A percentile compares a stretch with the other conserved stretches of the same genome.
Evolutionary conservation across 2,797 vertebrate species (phyloP).

Genomic region (Sciurus vulgaris): DNA sequence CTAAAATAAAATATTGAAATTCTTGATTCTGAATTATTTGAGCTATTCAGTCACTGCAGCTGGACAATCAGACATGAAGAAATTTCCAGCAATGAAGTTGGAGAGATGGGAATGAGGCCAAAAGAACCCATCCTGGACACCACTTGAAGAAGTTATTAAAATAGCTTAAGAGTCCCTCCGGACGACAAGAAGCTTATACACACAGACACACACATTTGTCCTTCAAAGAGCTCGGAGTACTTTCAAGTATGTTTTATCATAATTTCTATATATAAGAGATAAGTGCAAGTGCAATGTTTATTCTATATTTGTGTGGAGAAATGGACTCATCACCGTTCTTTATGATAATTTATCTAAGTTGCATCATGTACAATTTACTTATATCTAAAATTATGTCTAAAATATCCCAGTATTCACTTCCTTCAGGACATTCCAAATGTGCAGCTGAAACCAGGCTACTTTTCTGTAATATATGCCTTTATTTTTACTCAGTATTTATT

Average conservation of each 20-base stretch:
- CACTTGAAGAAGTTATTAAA: slow-evolving; percentile 26
- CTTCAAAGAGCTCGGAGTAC: background rate
- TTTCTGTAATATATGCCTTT: background rate
- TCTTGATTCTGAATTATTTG: slow-evolving; percentile 17
- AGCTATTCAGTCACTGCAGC: slow-evolving; percentile 14
- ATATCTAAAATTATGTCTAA: background rate
- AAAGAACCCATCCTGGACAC: background rate
- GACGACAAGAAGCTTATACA: background rate
- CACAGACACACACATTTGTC: background rate
- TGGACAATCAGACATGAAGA: background rate
- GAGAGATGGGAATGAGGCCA: background rate
- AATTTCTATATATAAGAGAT: background rate
- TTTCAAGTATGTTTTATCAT: background rate
- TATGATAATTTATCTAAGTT: background rate
- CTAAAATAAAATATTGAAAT: slow-evolving; percentile 74
- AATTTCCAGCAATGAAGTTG: background rate
- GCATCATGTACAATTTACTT: background rate
- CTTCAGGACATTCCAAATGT: background rate
- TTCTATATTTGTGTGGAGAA: background rate
- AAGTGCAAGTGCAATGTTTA: background rate
- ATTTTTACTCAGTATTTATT: background rate
- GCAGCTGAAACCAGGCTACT: background rate
- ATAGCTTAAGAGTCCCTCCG: background rate
- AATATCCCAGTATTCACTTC: background rate
- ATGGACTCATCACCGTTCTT: background rate